These are phyloP conservation scores for Dicaeum eximium DNA, from an alignment of 2,113 vertebrate species.

Conservation along the genomic window DNA sequence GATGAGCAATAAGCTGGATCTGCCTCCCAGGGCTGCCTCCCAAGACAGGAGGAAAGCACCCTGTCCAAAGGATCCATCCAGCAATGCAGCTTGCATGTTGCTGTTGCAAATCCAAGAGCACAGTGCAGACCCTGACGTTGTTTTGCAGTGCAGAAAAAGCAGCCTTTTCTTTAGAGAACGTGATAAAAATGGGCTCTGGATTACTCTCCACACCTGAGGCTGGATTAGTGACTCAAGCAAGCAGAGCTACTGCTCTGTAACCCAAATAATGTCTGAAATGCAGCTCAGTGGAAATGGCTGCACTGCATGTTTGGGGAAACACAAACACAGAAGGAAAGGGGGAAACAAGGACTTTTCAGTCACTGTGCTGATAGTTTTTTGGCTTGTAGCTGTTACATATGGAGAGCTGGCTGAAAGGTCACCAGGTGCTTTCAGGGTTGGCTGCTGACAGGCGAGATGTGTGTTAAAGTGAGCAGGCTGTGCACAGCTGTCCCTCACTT, in stretches of 20 bases:
- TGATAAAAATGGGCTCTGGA: not conserved
- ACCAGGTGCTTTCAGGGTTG: not conserved
- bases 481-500: not conserved
- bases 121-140: not conserved
- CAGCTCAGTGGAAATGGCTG: not conserved
- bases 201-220: not conserved
- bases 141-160: not conserved
- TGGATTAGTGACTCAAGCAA: not conserved
- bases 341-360: not conserved
- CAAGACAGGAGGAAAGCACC: accelerated
- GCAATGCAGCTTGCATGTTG: accelerated
- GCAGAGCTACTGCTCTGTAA: not conserved
- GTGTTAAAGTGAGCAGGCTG: not conserved
- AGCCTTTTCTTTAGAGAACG: not conserved
- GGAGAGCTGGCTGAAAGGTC: not conserved
- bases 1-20: not conserved
- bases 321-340: not conserved
- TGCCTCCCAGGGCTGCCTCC: not conserved
- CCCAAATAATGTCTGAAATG: not conserved
- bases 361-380: not conserved
- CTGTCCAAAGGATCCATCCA: accelerated
- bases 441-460: not conserved
- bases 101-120: not conserved
- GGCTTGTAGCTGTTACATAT: not conserved
- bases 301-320: not conserved